Evolutionary conservation across 1,140 invertebrate species (phyloP).

Genomic region (Ostrea edulis): DNA sequence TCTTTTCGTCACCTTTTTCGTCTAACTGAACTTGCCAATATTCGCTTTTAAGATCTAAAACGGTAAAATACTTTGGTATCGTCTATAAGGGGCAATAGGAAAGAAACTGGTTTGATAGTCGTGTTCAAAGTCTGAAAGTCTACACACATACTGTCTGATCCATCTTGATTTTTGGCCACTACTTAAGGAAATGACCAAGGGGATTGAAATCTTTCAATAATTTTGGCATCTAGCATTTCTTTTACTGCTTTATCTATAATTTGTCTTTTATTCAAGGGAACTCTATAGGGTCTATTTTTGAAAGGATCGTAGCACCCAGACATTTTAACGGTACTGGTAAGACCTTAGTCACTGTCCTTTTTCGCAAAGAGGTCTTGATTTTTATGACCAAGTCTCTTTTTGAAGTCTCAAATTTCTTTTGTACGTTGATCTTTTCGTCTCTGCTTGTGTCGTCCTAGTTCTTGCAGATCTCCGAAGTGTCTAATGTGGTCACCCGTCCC

Average conservation of each 20-base stretch:
- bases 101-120: constrained; percentile 59
- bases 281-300: constrained; percentile 57
- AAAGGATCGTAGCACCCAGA: constrained; percentile 50
- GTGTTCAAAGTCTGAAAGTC: constrained; percentile 70
- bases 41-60: constrained; percentile 60
- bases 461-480: not conserved
- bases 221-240: constrained; percentile 58
- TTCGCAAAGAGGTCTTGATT: constrained; percentile 23
- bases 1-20: constrained; percentile 60
- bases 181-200: constrained; percentile 61
- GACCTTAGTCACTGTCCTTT: constrained; percentile 41
- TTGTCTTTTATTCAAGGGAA: constrained; percentile 50
- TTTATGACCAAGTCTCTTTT: not conserved
- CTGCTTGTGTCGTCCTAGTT: not conserved
- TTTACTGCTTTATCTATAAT: constrained; percentile 55
- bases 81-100: constrained; percentile 69
- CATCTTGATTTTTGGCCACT: constrained; percentile 68
- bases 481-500: not conserved
- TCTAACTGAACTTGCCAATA: too few relatives aligned
- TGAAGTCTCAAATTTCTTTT: not conserved
- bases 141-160: constrained; percentile 63
- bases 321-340: constrained; percentile 50
- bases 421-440: not conserved
- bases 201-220: constrained; percentile 49
- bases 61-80: constrained; percentile 66